Evolutionary conservation across 2,113 vertebrate species (phyloP), one percentile per base, ranked within the genome.

Genomic region (Dicaeum eximium): DNA sequence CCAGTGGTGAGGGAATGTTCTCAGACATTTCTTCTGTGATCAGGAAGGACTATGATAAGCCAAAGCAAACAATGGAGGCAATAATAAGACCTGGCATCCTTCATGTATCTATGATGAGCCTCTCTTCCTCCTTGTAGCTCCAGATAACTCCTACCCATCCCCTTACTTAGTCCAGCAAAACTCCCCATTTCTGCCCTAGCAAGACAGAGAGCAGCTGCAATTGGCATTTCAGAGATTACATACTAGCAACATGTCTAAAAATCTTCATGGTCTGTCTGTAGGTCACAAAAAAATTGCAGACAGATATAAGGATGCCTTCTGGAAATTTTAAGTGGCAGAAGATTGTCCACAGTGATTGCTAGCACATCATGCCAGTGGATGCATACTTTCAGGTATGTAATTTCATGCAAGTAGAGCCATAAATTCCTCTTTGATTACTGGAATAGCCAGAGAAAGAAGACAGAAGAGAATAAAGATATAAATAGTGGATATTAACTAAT

Each of bases 71-170:
- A 33, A 13, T 6, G 7, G 48, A 50, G 33, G 23, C 22, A 84
- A 42, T 1, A 8, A 25, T 40, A 57, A 73, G 30, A 21, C 7
- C 9, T 42, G 33, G 15, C 3, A 45, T 40, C 28, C 31, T 13
- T 62, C n/a, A 17, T 18, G 12, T 27, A 23, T 8, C 2, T 4
- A 0, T 53, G 25, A 2, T 48, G n/a, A 42, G 23, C n/a, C 19
- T 65, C 16, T 64, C 24, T 65, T 94, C 56, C 19, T 19, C 24
- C 14, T 54, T 48, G 6, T 21, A 42, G 12, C 58, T 94, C 60
- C 20, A 37, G 25, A 42, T 2, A 71, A 42, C 9, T 67, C 24
- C 30, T 23, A 38, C 5, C 7, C 14, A 66, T 2, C 22, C 3
- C 8, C 5, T 84, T 83, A 84, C 27, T 30, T 42, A n/a, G 50